phyloP scores from a whole-genome alignment of 2,888 invertebrate species.

The Heteromyza rotundicornis region DNA sequence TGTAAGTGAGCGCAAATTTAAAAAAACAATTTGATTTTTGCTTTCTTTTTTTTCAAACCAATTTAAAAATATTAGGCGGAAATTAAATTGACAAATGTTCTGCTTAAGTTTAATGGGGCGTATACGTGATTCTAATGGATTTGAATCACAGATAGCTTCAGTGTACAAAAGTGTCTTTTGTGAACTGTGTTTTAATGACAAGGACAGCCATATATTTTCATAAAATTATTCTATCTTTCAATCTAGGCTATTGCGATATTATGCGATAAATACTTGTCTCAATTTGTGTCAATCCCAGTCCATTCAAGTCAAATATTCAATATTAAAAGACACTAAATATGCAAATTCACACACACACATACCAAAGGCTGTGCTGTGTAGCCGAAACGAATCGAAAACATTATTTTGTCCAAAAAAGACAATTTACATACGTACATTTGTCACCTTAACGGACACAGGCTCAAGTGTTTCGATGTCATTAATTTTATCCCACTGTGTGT shows the following conservation, averaged over 20 bases:
- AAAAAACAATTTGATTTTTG: not conserved
- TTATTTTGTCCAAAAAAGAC: slow-evolving; percentile 23
- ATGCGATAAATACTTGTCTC: too few species aligned
- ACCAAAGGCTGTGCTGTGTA: too few species aligned
- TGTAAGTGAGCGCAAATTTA: slow-evolving; percentile 64
- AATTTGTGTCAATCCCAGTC: too few species aligned
- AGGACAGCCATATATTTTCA: too few species aligned
- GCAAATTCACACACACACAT: slow-evolving; percentile 23
- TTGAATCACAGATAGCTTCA: not conserved
- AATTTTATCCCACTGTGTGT: too few species aligned
- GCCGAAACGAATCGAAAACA: slow-evolving; percentile 11
- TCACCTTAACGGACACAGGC: slow-evolving; percentile 29
- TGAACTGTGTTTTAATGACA: too few species aligned
- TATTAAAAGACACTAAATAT: slow-evolving; percentile 31
- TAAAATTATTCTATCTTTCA: too few species aligned
- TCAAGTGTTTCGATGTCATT: too few species aligned
- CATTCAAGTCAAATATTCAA: too few species aligned
- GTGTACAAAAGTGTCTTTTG: too few species aligned
- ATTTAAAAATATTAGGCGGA: slow-evolving; percentile 28
- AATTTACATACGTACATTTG: slow-evolving; percentile 43
- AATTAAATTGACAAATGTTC: slow-evolving; percentile 52
- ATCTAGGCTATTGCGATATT: too few species aligned
- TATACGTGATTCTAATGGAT: slow-evolving; percentile 41
- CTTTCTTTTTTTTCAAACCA: too few species aligned
- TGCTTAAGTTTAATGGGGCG: slow-evolving; percentile 49